Evolutionary conservation across 2,888 invertebrate species (phyloP).

Genomic region (Meloe dianella): DNA sequence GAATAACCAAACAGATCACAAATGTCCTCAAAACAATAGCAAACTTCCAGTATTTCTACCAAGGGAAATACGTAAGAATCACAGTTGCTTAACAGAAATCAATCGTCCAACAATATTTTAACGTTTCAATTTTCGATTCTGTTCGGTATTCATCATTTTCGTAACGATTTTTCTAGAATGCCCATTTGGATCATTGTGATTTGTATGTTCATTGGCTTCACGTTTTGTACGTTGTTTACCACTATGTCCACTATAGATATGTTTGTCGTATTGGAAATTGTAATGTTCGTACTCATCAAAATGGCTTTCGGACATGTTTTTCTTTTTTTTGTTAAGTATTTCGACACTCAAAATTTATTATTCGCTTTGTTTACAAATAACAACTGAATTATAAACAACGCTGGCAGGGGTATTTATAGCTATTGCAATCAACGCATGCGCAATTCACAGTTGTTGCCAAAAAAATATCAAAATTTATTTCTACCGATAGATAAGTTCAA

Average conservation of each 20-base stretch:
- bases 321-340: neutral
- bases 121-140: conserved; percentile 70
- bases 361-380: conserved; percentile 49
- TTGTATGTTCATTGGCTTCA: conserved; percentile 87
- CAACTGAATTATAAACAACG: conserved; percentile 34
- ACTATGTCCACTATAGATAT: conserved; percentile 83
- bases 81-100: neutral
- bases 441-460: neutral
- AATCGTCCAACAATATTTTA: conserved; percentile 21
- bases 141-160: conserved; percentile 84
- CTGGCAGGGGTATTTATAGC: conserved; percentile 11
- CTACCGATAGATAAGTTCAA: too few relatives aligned
- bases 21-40: neutral
- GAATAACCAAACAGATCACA: neutral
- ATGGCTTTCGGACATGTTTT: conserved; percentile 80
- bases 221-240: conserved; percentile 91
- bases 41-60: neutral
- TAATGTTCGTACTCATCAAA: conserved; percentile 94
- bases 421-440: neutral
- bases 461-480: neutral
- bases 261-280: conserved; percentile 92
- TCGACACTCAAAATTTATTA: conserved; percentile 18
- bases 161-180: conserved; percentile 91
- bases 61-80: too few relatives aligned
- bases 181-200: conserved; percentile 90